These are phyloP conservation scores for Ammospiza maritima DNA, from an alignment of 2,797 vertebrate species.

Conservation along the genomic window DNA sequence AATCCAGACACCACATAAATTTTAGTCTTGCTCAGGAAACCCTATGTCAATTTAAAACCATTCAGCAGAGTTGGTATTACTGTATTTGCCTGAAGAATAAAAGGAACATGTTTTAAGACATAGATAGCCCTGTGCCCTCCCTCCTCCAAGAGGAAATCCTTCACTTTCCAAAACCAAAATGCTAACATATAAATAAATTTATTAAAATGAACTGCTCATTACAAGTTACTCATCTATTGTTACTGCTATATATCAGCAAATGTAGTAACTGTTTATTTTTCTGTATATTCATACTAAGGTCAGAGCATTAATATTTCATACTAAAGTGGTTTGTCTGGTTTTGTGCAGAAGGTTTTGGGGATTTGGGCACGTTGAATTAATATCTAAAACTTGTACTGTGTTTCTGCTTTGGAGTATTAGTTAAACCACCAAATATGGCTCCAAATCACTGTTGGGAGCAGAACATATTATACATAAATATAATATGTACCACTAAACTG, in stretches of 20 bases:
- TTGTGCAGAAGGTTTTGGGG: not conserved
- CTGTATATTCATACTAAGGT: not conserved
- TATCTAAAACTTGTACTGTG: not conserved
- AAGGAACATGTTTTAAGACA: not conserved
- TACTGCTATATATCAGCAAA: not conserved
- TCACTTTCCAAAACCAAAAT: not conserved
- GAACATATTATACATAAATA: not conserved
- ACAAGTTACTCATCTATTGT: not conserved
- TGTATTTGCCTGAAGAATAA: not conserved
- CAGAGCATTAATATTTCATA: not conserved
- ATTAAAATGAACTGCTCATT: not conserved
- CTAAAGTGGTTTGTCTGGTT: not conserved
- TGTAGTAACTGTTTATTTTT: not conserved
- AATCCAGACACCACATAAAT: constrained; percentile 23
- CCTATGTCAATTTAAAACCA: not conserved
- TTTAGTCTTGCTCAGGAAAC: constrained; percentile 37
- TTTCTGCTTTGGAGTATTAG: not conserved
- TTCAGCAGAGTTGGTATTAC: not conserved
- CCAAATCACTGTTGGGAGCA: not conserved
- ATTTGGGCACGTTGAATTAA: not conserved
- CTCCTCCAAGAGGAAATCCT: not conserved
- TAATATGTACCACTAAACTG: not conserved
- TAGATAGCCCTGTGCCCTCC: not conserved
- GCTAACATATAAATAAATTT: not conserved
- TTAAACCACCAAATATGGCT: not conserved